Conservation (phyloP, 2,888 invertebrate species). For the Melanchra persicariae region DNA sequence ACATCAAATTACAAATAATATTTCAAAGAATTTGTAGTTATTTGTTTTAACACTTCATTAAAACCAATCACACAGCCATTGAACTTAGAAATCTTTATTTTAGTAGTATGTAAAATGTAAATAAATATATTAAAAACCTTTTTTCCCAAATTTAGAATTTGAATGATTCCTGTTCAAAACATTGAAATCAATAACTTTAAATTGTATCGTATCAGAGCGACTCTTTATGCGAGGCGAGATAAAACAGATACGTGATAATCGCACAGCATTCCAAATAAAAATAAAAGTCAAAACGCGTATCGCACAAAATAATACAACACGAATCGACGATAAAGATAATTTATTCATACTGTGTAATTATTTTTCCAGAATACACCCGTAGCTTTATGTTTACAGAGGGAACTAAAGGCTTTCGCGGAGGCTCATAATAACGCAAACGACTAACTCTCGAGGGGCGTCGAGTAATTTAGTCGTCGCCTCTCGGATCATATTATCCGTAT, state of each 20-base stretch:
- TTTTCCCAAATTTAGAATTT: constrained; percentile 11
- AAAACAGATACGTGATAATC: constrained; percentile 64
- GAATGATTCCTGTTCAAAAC: constrained; percentile 2
- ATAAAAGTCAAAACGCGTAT: constrained; percentile 67
- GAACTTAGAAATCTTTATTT: background rate
- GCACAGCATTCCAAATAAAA: constrained; percentile 62
- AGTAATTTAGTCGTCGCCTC: constrained; percentile 78
- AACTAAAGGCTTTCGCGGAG: constrained; percentile 70
- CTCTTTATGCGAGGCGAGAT: constrained; percentile 44
- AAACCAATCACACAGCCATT: constrained; percentile 23
- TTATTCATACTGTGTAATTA: constrained; percentile 73
- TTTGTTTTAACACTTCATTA: constrained; percentile 3
- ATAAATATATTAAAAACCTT: background rate
- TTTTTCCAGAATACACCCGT: constrained; percentile 68
- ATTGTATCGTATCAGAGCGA: background rate
- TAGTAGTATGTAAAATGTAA: background rate
- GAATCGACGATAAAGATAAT: constrained; percentile 70
- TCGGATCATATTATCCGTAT: constrained; percentile 83
- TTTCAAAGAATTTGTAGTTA: constrained; percentile 23
- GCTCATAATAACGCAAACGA: constrained; percentile 75
- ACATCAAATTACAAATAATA: constrained; percentile 9
- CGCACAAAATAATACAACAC: constrained; percentile 68
- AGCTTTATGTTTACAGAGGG: constrained; percentile 67
- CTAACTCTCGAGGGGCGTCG: constrained; percentile 69
- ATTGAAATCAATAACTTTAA: constrained; percentile 29